Conservation (phyloP, 2,888 invertebrate species). For the Cactoblastis cactorum region DNA sequence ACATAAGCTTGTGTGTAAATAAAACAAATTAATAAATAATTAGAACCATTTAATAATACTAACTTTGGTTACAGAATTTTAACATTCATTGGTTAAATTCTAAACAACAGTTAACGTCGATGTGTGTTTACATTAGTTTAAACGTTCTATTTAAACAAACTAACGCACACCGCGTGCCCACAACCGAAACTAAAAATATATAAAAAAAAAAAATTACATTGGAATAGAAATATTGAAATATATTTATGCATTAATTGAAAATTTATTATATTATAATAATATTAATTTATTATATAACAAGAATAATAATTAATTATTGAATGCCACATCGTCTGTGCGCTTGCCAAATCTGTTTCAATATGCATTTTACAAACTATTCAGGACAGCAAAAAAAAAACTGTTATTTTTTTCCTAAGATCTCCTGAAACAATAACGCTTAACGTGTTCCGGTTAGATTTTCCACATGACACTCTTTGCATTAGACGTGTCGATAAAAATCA, state of each 20-base stretch:
- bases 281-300: not conserved
- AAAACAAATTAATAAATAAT: constrained; percentile 30
- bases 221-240: not conserved
- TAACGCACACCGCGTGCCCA: constrained; percentile 21
- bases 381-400: too few species aligned
- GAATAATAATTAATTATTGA: too few species aligned
- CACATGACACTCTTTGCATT: too few species aligned
- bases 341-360: too few species aligned
- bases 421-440: too few species aligned
- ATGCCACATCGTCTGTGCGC: too few species aligned
- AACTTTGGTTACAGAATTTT: constrained; percentile 71
- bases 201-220: not conserved
- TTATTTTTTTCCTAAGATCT: too few species aligned
- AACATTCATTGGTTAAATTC: constrained; percentile 53
- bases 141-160: constrained; percentile 13
- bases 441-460: too few species aligned
- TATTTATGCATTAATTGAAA: not conserved
- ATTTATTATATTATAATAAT: not conserved
- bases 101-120: constrained; percentile 38
- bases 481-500: too few species aligned
- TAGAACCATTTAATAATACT: constrained; percentile 44
- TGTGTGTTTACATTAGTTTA: constrained; percentile 29
- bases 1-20: too few species aligned
- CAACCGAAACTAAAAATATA: constrained; percentile 17
- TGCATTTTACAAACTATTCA: too few species aligned